Evolutionary conservation across 1,140 invertebrate genomes (phyloP), one percentile per base, ranked within the genome.

Genomic region (Drosophila sucinea): DNA sequence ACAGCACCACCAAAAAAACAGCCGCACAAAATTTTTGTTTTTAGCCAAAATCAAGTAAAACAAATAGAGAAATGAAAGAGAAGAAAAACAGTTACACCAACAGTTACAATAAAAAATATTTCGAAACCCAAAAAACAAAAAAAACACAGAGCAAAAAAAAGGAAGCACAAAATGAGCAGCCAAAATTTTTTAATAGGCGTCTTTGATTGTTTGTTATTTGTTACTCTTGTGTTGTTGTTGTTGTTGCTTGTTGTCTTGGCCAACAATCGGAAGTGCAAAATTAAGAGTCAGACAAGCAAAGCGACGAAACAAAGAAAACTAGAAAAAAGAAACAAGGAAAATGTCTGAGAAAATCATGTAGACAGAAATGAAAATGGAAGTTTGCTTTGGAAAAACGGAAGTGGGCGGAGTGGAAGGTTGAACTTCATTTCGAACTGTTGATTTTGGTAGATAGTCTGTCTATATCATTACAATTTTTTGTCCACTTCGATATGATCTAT

Each of bases 241-340:
- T n/a, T 25, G 40, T 17, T 35, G 44, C 35, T 41, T 54, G 30
- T 56, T 40, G 57, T 72, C 73, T 77, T 77, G 73, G 73, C 73
- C 73, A 77, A 77, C 67, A 77, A 77, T 77, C 74, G 74, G 74
- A 77, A 77, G 73, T 77, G 74, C 74, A 70, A 77, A 77, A 77
- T 77, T 77, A 77, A 77, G 77, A 67, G 67, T 29, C 73, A 77
- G 67, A 77, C 67, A 47, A 69, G 47, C 64, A 60, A 66, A 40
- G 73, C 63, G 33, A 75, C 67, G 73, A 75, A 75, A 58, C 73
- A 56, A 57, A 75, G 57, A 75, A 51, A 57, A 56, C 65, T 54
- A 68, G 38, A 44, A 55, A 33, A 29, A 74, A 4, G 8, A 11
- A 8, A 60, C 38, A 62, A 44, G 44, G 23, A 51, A 51, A 51